Conservation (phyloP, 1,140 invertebrate genomes). For the Papilio polytes region DNA sequence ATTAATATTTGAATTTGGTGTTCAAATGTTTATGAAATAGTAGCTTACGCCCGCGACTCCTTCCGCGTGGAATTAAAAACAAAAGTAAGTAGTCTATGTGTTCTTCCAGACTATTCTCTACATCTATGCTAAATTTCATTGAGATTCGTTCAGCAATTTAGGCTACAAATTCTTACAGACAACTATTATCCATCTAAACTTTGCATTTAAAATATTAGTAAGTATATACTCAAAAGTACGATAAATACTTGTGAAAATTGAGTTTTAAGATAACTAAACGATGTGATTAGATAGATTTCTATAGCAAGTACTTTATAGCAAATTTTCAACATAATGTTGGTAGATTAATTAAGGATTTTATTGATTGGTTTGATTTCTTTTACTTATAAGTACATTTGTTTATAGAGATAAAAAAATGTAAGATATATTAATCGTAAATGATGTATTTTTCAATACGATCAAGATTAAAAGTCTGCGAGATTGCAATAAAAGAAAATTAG, state of each 20-base stretch:
- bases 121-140: too few relatives aligned
- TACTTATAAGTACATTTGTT: not conserved
- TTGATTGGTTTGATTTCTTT: not conserved
- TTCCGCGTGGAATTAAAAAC: too few relatives aligned
- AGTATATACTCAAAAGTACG: not conserved
- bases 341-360: too few relatives aligned
- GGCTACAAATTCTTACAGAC: too few relatives aligned
- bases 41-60: too few relatives aligned
- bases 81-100: too few relatives aligned
- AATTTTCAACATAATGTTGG: too few relatives aligned
- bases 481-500: constrained; percentile 42
- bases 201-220: too few relatives aligned
- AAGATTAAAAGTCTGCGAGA: constrained; percentile 19
- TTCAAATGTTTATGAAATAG: not conserved
- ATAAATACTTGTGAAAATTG: too few relatives aligned
- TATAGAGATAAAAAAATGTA: not conserved
- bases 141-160: too few relatives aligned
- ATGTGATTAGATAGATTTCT: not conserved
- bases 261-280: not conserved
- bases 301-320: not conserved
- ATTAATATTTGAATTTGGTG: not conserved
- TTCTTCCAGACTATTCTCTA: too few relatives aligned
- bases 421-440: not conserved
- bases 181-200: too few relatives aligned
- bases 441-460: constrained; percentile 13